phyloP scores from a whole-genome alignment of 2,113 vertebrate genomes.

The Neoarius graeffei region DNA sequence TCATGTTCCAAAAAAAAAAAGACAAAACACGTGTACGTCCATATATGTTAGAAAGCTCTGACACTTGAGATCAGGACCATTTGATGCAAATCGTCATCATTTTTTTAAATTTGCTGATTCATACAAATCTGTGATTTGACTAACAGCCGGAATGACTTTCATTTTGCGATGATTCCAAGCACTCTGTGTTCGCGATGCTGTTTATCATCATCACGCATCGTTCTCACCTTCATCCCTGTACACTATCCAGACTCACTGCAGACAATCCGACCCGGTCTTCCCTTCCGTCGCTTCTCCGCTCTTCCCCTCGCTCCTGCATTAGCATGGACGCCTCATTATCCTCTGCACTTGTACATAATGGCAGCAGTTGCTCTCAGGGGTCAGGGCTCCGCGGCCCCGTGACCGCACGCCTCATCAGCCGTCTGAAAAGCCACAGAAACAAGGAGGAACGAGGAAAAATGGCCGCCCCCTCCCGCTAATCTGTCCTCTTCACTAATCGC shows the following conservation, averaged over 20 bases:
- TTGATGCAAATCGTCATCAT: too few relatives aligned
- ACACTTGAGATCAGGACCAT: not conserved
- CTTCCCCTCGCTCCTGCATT: constrained; percentile 66
- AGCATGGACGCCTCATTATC: constrained; percentile 83
- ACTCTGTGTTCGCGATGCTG: not conserved
- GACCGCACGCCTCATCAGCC: constrained; percentile 76
- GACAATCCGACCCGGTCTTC: constrained; percentile 63
- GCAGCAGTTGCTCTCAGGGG: constrained; percentile 76
- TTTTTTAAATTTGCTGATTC: not conserved
- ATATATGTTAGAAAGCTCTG: not conserved
- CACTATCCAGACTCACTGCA: constrained; percentile 35
- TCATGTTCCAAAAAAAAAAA: too few relatives aligned
- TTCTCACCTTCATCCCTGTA: not conserved
- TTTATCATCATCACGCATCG: not conserved
- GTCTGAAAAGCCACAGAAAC: constrained; percentile 73
- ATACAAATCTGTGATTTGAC: not conserved
- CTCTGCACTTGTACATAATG: constrained; percentile 79
- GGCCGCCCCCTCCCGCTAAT: constrained; percentile 73
- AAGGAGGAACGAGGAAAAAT: constrained; percentile 57
- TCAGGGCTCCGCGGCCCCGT: constrained; percentile 65
- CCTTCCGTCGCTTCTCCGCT: not conserved
- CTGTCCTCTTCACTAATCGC: constrained; percentile 63
- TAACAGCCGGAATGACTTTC: not conserved
- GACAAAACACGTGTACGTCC: too few relatives aligned
- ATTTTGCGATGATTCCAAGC: not conserved